Evolutionary conservation across 2,888 invertebrate species (phyloP).

Genomic region (Agonopterix heracliana): DNA sequence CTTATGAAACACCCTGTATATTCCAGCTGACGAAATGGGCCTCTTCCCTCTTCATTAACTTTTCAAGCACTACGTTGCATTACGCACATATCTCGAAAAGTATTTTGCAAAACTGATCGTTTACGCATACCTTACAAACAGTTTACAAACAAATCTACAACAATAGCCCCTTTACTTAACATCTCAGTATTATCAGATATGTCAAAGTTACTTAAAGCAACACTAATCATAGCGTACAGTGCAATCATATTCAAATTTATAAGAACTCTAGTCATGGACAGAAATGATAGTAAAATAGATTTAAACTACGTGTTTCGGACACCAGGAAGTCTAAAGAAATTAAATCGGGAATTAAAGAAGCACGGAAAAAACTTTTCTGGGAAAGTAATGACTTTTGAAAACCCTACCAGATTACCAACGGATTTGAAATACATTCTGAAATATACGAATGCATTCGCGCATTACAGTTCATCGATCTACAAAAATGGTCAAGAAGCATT

Average conservation of each 20-base stretch:
- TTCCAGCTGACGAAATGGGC: too few species aligned
- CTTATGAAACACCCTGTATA: too few species aligned
- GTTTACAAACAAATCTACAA: too few species aligned
- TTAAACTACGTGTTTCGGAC: conserved; percentile 33
- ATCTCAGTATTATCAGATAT: conserved; percentile 22
- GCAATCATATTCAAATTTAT: conserved; percentile 35
- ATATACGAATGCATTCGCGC: conserved; percentile 36
- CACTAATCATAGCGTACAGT: conserved; percentile 32
- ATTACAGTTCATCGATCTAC: conserved; percentile 22
- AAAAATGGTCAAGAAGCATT: conserved; percentile 41
- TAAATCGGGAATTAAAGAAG: conserved; percentile 26
- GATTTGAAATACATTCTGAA: conserved; percentile 52
- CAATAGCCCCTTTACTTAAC: too few species aligned
- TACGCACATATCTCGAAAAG: too few species aligned
- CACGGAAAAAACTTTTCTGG: conserved; percentile 21
- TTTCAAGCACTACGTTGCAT: too few species aligned
- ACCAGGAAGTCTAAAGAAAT: conserved; percentile 22
- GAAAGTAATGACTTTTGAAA: conserved; percentile 21
- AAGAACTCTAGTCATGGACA: conserved; percentile 20
- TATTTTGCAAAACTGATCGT: too few species aligned
- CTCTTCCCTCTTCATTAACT: too few species aligned
- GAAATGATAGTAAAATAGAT: conserved; percentile 29
- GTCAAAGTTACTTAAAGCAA: conserved; percentile 37
- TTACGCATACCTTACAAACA: too few species aligned
- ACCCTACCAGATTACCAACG: conserved; percentile 33